Evolutionary conservation across 2,888 invertebrate genomes (phyloP).

Genomic region (Tenthredo livida): DNA sequence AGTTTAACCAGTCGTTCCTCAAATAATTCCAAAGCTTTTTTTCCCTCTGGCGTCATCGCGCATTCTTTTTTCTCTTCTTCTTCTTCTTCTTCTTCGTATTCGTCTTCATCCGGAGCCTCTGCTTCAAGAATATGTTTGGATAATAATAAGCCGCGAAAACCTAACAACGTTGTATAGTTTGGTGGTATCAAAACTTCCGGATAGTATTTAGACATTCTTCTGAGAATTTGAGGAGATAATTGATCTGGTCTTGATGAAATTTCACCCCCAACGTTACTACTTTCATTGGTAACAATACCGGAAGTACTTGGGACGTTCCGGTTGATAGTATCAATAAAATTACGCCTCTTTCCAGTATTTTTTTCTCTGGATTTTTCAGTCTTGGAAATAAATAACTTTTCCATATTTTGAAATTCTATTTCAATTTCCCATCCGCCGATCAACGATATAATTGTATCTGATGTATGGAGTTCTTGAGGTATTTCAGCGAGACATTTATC

Average conservation of each 20-base stretch:
- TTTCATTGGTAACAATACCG: background rate
- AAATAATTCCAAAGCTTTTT: slow-evolving; percentile 58
- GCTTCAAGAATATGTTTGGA: slow-evolving; percentile 28
- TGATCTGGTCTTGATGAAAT: background rate
- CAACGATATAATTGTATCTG: slow-evolving; percentile 55
- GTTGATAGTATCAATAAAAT: background rate
- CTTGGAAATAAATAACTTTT: background rate
- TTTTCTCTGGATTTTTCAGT: background rate
- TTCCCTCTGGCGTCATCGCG: slow-evolving; percentile 5
- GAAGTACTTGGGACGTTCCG: slow-evolving; percentile 23
- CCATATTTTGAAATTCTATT: slow-evolving; percentile 53
- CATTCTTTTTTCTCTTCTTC: slow-evolving; percentile 3
- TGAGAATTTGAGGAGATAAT: background rate
- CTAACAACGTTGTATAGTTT: slow-evolving; percentile 61
- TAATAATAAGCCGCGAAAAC: slow-evolving; percentile 58
- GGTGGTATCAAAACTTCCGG: slow-evolving; percentile 55
- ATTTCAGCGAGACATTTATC: slow-evolving; percentile 56
- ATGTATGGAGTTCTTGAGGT: slow-evolving; percentile 58
- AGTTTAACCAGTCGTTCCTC: slow-evolving; percentile 68
- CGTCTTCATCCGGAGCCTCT: background rate
- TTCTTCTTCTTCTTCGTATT: slow-evolving; percentile 8
- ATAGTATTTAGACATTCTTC: background rate
- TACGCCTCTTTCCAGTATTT: background rate
- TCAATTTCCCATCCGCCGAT: slow-evolving; percentile 58
- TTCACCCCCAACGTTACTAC: background rate